Base-by-base conservation (phyloP, 2,797 vertebrate genomes). In the Dallia pectoralis region DNA sequence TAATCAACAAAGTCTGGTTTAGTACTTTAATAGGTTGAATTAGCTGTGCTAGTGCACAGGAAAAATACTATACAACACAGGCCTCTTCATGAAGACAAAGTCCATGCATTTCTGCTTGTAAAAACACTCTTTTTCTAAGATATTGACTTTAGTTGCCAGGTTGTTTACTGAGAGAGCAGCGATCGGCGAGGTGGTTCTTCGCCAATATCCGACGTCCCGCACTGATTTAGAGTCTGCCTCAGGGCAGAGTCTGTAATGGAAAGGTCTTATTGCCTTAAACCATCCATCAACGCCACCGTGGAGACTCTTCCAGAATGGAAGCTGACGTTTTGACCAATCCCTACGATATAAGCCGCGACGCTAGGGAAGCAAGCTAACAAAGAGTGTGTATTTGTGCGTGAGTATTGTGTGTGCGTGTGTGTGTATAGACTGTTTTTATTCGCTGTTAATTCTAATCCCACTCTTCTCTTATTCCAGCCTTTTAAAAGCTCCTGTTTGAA, bases 211-310 rank as follows among this genome's bases (percentile, higher is more conserved):
- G 70, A 78, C 33, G 49, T 30, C 27, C 72, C n/a, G 25, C 12
- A 16, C 59, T 79, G 72, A 81, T 77, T 82, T 77, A 81, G 22
- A 69, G 61, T 49, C 70, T n/a, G 59, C 27, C 67, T 76, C 69
- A 77, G 68, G 69, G 75, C 16, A 67, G 22, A 40, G 32, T 33
- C 65, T 29, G 73, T 81, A 79, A 82, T 83, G 74, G 67, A 82
- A 61, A 69, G 74, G 70, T 61, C 47, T 81, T 82, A 83, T 84
- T 73, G 71, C 63, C 68, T 12, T 36, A 40, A n/a, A 44, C 49
- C 53, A 76, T 83, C 81, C 75, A 83, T 86, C 78, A 69, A 47
- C 36, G 56, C 12, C 49, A 56, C 30, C 14, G 18, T 29, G 14
- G 25, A 2, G 33, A 40, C 33, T 11, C 33, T 69, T 33, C 19